Evolutionary conservation across 2,888 invertebrate genomes (phyloP).

Genomic region (Stenodera caucasica): DNA sequence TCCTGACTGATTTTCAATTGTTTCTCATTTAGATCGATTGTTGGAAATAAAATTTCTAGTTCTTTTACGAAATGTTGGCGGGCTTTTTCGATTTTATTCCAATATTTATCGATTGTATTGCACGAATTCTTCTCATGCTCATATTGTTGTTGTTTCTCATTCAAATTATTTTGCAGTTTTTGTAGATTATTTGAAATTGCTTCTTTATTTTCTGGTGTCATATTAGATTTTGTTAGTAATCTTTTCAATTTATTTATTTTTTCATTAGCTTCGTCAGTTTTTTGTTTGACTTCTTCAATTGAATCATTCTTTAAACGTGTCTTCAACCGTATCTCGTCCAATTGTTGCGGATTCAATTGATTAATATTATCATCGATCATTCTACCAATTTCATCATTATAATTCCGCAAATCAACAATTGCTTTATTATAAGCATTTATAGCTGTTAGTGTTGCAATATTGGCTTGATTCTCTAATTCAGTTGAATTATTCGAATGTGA

Average conservation of each 20-base stretch:
- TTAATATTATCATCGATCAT: slow-evolving; percentile 66
- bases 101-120: slow-evolving; percentile 75
- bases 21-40: slow-evolving; percentile 68
- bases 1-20: slow-evolving; percentile 63
- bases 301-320: slow-evolving; percentile 61
- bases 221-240: slow-evolving; percentile 53
- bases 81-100: slow-evolving; percentile 73
- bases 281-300: slow-evolving; percentile 62
- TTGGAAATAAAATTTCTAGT: slow-evolving; percentile 72
- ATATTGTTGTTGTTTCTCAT: slow-evolving; percentile 62
- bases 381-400: slow-evolving; percentile 60
- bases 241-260: slow-evolving; percentile 55
- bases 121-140: slow-evolving; percentile 61
- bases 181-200: slow-evolving; percentile 61
- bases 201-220: slow-evolving; percentile 55
- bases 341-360: slow-evolving; percentile 62
- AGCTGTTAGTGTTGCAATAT: slow-evolving; percentile 62
- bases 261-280: slow-evolving; percentile 54
- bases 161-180: slow-evolving; percentile 62
- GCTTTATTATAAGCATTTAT: slow-evolving; percentile 70
- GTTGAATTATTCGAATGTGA: slow-evolving; percentile 56
- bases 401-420: slow-evolving; percentile 61
- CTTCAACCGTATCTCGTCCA: slow-evolving; percentile 62
- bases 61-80: slow-evolving; percentile 66
- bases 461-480: slow-evolving; percentile 60